Conservation (phyloP, 1,140 invertebrate species). For the Antheraea mylitta region DNA sequence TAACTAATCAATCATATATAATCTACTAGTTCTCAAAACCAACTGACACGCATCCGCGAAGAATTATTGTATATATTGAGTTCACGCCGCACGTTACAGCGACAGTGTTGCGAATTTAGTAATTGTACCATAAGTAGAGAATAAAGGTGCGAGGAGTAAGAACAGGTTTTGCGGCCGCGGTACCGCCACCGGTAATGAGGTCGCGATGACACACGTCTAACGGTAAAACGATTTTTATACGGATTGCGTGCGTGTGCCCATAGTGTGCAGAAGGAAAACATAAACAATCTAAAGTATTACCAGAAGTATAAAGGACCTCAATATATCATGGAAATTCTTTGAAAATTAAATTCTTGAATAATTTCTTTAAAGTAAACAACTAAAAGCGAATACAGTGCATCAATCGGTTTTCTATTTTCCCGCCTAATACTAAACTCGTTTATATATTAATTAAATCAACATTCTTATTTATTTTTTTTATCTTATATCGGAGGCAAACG, state of each 20-base stretch:
- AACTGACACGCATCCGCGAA: background rate
- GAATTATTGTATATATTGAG: conserved; percentile 3
- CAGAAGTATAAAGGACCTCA: too few relatives aligned
- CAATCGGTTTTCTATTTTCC: too few relatives aligned
- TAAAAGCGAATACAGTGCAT: too few relatives aligned
- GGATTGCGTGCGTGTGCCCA: conserved; percentile 33
- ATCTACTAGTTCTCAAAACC: background rate
- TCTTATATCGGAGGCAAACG: too few relatives aligned
- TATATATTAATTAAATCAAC: too few relatives aligned
- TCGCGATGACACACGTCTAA: conserved; percentile 71
- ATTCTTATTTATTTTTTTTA: too few relatives aligned
- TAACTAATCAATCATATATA: background rate
- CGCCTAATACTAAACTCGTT: too few relatives aligned
- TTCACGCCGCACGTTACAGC: background rate
- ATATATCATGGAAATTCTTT: too few relatives aligned
- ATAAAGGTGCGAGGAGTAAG: conserved; percentile 67
- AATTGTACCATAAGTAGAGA: conserved; percentile 41
- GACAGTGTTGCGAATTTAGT: conserved; percentile 33
- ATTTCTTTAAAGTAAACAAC: too few relatives aligned
- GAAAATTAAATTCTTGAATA: too few relatives aligned
- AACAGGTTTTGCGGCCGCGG: conserved; percentile 69
- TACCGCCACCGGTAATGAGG: conserved; percentile 63
- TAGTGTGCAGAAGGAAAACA: conserved; percentile 48
- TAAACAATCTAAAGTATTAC: background rate
- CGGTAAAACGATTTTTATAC: conserved; percentile 66